Evolutionary conservation across 1,140 invertebrate species (phyloP), one percentile per base, ranked within the genome.

Genomic region (Drosophila kanapiae): DNA sequence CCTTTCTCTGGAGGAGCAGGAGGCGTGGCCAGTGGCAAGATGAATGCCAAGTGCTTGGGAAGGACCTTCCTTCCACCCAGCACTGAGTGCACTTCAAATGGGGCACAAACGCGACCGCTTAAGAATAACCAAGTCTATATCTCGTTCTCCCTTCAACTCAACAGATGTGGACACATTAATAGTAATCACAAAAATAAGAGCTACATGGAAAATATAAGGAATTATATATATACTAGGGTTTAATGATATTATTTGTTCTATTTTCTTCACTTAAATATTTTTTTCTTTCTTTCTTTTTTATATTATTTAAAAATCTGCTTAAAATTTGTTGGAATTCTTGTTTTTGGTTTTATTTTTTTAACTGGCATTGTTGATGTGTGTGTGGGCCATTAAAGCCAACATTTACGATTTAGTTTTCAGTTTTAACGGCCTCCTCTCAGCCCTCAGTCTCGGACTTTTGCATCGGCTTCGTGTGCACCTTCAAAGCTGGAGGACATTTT

Each of bases 71-170:
- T 18, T 29, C 63, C 38, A 45, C 18, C 71, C 47, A 29, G 67
- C 60, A 78, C 75, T 58, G 75, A 86, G 82, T 78, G 80, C 83
- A 83, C 83, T 88, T 88, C 76, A 87, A 88, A 88, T 83, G 83
- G 84, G 62, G 76, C 83, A 88, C 71, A 88, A 87, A 87, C 84
- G 83, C 83, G 84, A 87, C 80, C 80, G 84, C 80, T 87, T 88
- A 87, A 83, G 80, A 88, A 88, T 83, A 83, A 77, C 80, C 84
- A 83, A 83, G 75, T 67, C 67, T 67, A 43, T 69, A 47, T 53
- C 29, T 69, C 37, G 60, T 37, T 16, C 13, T 38, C 35, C 23
- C 16, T 33, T 18, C 18, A 16, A 37, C 29, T 10, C 6, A 6
- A 45, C 60, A 64, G 10, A 14, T 3, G 3, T 1, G 18, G 18